These are phyloP conservation scores for Dendroctonus valens DNA, from an alignment of 1,140 invertebrate species.

Conservation along the genomic window DNA sequence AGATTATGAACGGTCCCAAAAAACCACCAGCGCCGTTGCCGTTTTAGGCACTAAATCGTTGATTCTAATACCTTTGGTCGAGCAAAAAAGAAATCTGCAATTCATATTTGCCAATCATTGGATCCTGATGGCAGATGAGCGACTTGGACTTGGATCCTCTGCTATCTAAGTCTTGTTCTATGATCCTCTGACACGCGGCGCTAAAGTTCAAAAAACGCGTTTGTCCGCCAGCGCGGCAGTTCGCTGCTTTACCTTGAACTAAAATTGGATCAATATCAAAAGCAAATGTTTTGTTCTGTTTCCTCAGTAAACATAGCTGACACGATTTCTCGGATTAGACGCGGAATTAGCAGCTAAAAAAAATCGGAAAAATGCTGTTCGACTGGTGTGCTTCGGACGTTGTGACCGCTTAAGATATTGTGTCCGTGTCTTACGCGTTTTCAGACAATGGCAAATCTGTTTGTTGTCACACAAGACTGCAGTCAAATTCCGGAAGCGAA, in stretches of 20 bases:
- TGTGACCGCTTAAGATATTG: background rate
- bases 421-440: background rate
- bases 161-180: no score
- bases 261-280: conserved; percentile 30
- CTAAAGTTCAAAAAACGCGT: conserved; percentile 35
- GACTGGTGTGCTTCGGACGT: no score
- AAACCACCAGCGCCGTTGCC: no score
- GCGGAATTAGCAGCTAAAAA: no score
- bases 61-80: no score
- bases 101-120: no score
- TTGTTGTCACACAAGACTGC: background rate
- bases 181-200: conserved; percentile 11
- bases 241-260: conserved; percentile 28
- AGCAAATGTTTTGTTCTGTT: conserved; percentile 24
- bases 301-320: background rate
- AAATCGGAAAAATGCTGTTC: no score
- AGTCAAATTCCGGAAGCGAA: background rate
- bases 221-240: conserved; percentile 6
- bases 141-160: no score
- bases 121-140: no score
- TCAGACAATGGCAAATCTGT: conserved; percentile 3
- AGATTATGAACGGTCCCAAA: no score
- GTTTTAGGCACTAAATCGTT: no score
- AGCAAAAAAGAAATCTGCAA: no score
- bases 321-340: background rate